Conservation (phyloP, 2,888 invertebrate species). For the Nomada hirtipes region DNA sequence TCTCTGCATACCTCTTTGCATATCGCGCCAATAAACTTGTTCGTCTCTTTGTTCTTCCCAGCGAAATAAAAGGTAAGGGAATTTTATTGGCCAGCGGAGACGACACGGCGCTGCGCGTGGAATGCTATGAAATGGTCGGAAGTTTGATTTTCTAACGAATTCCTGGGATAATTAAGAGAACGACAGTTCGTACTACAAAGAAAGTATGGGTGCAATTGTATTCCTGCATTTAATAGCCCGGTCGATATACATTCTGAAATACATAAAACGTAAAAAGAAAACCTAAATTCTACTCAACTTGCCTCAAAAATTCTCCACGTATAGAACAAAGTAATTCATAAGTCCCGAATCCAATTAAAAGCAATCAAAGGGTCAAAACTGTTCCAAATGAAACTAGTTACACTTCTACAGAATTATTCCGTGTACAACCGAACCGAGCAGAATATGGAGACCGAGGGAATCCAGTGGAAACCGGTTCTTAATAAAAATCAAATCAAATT, state of each 20-base stretch:
- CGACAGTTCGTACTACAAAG: neutral
- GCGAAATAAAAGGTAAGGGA: slow-evolving; percentile 45
- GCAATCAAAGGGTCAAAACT: too few relatives aligned
- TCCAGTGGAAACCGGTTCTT: slow-evolving; percentile 10
- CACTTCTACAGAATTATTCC: slow-evolving; percentile 1
- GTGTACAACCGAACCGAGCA: slow-evolving; percentile 2
- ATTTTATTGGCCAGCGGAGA: slow-evolving; percentile 52
- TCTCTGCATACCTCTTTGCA: slow-evolving; percentile 30
- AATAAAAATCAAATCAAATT: slow-evolving; percentile 21
- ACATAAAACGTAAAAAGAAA: too few relatives aligned
- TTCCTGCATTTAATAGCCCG: neutral
- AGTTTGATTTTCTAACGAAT: slow-evolving; percentile 46
- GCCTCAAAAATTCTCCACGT: too few relatives aligned
- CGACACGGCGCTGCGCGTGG: slow-evolving; percentile 20
- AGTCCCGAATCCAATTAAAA: too few relatives aligned
- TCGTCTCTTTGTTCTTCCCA: slow-evolving; percentile 40
- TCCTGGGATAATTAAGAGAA: slow-evolving; percentile 18
- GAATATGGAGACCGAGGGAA: neutral
- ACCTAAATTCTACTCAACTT: too few relatives aligned
- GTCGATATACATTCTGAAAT: neutral
- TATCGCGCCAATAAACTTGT: slow-evolving; percentile 57
- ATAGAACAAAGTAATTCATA: too few relatives aligned
- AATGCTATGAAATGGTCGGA: slow-evolving; percentile 29
- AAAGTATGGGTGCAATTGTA: neutral
- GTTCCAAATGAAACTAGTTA: neutral